These are phyloP conservation scores for Champsocephalus esox DNA, from an alignment of 2,797 vertebrate species.

Conservation along the genomic window DNA sequence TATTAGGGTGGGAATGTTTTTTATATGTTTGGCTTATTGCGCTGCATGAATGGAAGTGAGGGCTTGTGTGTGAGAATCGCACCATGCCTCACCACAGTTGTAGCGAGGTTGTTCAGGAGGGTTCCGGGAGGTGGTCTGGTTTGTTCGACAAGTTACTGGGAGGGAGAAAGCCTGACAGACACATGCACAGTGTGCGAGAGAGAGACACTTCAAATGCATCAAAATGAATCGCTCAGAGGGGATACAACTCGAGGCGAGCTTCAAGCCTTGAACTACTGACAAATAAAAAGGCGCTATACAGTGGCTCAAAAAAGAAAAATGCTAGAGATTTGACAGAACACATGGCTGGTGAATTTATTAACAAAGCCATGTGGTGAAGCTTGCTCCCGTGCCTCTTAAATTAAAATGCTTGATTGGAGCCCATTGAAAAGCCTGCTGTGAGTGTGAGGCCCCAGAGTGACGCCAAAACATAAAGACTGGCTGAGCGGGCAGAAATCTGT, in stretches of 20 bases:
- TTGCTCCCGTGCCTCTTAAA: slow-evolving; percentile 68
- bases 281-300: slow-evolving; percentile 53
- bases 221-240: slow-evolving; percentile 47
- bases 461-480: slow-evolving; percentile 75
- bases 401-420: slow-evolving; percentile 76
- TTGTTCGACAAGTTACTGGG: slow-evolving; percentile 57
- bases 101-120: slow-evolving; percentile 72
- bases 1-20: slow-evolving; percentile 80
- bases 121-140: slow-evolving; percentile 71
- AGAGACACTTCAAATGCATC: slow-evolving; percentile 40
- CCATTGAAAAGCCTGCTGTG: slow-evolving; percentile 65
- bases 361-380: slow-evolving; percentile 75
- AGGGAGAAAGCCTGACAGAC: slow-evolving; percentile 32
- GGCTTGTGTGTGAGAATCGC: slow-evolving; percentile 71
- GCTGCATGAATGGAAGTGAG: slow-evolving; percentile 77
- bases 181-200: slow-evolving; percentile 37
- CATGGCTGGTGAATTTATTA: slow-evolving; percentile 73
- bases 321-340: slow-evolving; percentile 63
- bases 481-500: slow-evolving; percentile 77
- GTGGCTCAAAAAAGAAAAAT: slow-evolving; percentile 54
- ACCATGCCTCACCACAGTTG: slow-evolving; percentile 63
- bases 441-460: slow-evolving; percentile 68
- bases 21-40: slow-evolving; percentile 81
- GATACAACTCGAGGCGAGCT: slow-evolving; percentile 43
- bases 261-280: slow-evolving; percentile 41